Percentiles rank a stretch among this genome's conserved stretches.
phyloP scores from a whole-genome alignment of 2,797 vertebrate species.

The Macroramphosus scolopax region DNA sequence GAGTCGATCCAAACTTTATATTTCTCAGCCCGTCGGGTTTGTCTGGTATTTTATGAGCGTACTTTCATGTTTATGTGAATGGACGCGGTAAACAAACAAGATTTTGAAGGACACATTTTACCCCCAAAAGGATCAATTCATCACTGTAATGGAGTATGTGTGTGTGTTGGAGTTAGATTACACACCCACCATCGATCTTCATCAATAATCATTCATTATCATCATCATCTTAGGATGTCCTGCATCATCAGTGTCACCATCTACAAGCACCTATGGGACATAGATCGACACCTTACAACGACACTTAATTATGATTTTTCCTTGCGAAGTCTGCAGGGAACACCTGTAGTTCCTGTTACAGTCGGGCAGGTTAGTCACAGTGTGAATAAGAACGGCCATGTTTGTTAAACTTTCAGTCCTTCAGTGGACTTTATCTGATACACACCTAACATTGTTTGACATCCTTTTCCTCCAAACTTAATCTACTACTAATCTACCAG shows the following conservation, averaged over 20 bases:
- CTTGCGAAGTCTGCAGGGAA: too few species aligned
- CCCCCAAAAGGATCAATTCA: constrained; percentile 35
- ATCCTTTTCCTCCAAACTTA: neutral
- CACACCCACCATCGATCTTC: constrained; percentile 14
- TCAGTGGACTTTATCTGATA: neutral
- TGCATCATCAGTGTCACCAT: too few species aligned
- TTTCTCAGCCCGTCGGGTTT: constrained; percentile 56
- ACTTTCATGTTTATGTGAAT: constrained; percentile 40
- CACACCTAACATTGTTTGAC: constrained; percentile 7
- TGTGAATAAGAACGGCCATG: too few species aligned
- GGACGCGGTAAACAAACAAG: constrained; percentile 45
- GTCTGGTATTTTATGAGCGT: constrained; percentile 54
- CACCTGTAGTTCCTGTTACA: too few species aligned
- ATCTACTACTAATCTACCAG: neutral
- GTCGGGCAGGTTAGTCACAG: too few species aligned
- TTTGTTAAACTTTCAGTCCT: too few species aligned
- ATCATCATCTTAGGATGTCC: constrained; percentile 8
- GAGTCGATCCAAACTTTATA: constrained; percentile 55
- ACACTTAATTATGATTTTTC: too few species aligned
- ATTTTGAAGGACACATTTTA: constrained; percentile 49
- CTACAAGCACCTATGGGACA: too few species aligned
- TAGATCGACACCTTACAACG: too few species aligned
- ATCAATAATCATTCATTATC: constrained; percentile 18
- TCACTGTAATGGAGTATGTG: constrained; percentile 11
- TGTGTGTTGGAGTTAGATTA: constrained; percentile 3